Evolutionary conservation across 2,797 vertebrate genomes (phyloP).

Genomic region (Halcyon badia): DNA sequence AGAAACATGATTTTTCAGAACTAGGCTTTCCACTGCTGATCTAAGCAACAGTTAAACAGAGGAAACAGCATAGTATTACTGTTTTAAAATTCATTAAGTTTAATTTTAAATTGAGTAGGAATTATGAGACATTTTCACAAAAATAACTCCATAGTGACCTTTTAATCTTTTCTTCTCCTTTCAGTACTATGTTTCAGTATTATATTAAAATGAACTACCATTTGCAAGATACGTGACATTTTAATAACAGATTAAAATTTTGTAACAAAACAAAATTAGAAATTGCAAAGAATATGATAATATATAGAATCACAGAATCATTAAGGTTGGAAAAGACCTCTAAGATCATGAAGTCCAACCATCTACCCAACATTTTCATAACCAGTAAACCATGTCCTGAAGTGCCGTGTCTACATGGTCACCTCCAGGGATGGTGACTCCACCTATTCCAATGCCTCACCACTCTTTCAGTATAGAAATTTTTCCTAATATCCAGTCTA

Average conservation of each 20-base stretch:
- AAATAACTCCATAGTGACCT: neutral
- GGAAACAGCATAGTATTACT: neutral
- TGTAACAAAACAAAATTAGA: neutral
- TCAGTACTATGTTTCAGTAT: neutral
- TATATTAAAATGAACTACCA: neutral
- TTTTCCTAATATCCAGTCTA: too few relatives aligned
- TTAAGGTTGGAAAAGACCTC: too few relatives aligned
- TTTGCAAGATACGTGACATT: neutral
- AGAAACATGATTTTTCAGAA: neutral
- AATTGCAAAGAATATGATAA: neutral
- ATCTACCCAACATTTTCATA: too few relatives aligned
- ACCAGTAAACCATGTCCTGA: too few relatives aligned
- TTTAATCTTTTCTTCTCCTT: neutral
- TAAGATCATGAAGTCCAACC: too few relatives aligned
- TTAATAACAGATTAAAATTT: neutral
- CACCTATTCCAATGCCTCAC: too few relatives aligned
- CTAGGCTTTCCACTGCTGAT: neutral
- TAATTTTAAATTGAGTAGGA: neutral
- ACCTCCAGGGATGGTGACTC: too few relatives aligned
- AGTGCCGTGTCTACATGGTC: too few relatives aligned
- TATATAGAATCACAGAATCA: neutral
- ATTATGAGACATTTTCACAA: slow-evolving; percentile 11
- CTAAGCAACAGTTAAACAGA: neutral
- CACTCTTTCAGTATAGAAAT: too few relatives aligned
- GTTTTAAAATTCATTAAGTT: neutral